A percentile compares a stretch with the other conserved stretches of the same genome.
Evolutionary conservation across 2,113 vertebrate genomes (phyloP).

Genomic region (Puma concolor): DNA sequence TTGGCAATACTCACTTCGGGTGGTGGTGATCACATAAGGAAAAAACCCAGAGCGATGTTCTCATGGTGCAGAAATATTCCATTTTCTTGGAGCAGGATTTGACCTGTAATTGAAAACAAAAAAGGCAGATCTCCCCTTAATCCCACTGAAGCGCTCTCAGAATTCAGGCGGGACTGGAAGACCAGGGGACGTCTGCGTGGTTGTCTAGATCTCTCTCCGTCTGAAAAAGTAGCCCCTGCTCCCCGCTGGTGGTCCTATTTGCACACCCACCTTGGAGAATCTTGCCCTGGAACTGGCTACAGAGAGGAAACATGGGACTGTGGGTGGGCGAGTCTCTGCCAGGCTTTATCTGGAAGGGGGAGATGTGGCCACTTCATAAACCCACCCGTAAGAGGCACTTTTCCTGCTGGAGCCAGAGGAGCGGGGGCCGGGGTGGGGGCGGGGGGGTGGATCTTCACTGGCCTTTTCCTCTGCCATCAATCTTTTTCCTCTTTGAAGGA

Average conservation of each 20-base stretch:
- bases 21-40: neutral
- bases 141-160: neutral
- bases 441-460: neutral
- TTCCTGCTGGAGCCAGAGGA: neutral
- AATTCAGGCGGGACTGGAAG: neutral
- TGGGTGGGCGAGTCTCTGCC: neutral
- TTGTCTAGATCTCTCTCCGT: neutral
- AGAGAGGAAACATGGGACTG: rapidly evolving
- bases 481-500: slow-evolving; percentile 63
- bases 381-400: neutral
- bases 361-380: neutral
- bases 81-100: neutral
- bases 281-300: neutral
- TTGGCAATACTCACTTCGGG: neutral
- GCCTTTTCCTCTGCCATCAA: slow-evolving; percentile 22
- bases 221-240: neutral
- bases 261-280: neutral
- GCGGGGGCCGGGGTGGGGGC: no score
- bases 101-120: neutral
- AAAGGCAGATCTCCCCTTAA: neutral
- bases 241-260: neutral
- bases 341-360: neutral
- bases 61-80: neutral
- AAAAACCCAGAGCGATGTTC: neutral
- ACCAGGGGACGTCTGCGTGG: no score